Evolutionary conservation across 2,113 vertebrate species (phyloP).

Genomic region (Onychostoma macrolepis): DNA sequence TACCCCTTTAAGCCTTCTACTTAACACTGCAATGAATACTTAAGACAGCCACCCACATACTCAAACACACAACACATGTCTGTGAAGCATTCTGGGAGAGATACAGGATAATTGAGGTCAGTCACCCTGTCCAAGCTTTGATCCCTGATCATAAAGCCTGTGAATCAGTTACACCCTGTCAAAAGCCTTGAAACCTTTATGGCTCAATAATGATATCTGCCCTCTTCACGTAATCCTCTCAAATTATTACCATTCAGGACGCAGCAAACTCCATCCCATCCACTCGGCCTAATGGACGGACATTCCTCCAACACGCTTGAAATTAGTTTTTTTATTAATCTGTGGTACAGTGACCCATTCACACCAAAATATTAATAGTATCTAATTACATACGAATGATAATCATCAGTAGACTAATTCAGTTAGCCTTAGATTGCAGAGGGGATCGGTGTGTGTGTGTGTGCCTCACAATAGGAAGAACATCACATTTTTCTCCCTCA

Average conservation of each 20-base stretch:
- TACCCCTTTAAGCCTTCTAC: not conserved
- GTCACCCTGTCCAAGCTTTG: slow-evolving; percentile 35
- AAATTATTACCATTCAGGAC: slow-evolving; percentile 20
- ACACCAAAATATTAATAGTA: slow-evolving; percentile 18
- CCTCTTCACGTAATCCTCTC: slow-evolving; percentile 10
- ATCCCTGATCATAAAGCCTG: slow-evolving; percentile 45
- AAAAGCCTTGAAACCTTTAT: slow-evolving; percentile 25
- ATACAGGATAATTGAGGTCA: slow-evolving; percentile 49
- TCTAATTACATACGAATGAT: slow-evolving; percentile 32
- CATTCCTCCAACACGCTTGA: slow-evolving; percentile 7
- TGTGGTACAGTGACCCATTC: slow-evolving; percentile 22
- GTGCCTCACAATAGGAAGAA: slow-evolving; percentile 23
- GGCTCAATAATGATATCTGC: slow-evolving; percentile 18
- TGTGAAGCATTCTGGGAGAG: slow-evolving; percentile 17
- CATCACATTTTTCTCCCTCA: slow-evolving; percentile 40
- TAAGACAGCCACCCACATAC: slow-evolving; percentile 29
- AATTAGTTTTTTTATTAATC: slow-evolving; percentile 25
- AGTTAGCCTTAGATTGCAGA: not conserved
- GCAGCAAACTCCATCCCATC: not conserved
- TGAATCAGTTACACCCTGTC: slow-evolving; percentile 32
- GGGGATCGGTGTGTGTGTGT: not conserved
- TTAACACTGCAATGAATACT: not conserved
- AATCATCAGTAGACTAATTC: slow-evolving; percentile 39
- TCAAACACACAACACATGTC: slow-evolving; percentile 18
- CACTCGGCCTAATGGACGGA: not conserved